Conservation (phyloP, 1,140 invertebrate genomes). For the Aradophagus sp. region DNA sequence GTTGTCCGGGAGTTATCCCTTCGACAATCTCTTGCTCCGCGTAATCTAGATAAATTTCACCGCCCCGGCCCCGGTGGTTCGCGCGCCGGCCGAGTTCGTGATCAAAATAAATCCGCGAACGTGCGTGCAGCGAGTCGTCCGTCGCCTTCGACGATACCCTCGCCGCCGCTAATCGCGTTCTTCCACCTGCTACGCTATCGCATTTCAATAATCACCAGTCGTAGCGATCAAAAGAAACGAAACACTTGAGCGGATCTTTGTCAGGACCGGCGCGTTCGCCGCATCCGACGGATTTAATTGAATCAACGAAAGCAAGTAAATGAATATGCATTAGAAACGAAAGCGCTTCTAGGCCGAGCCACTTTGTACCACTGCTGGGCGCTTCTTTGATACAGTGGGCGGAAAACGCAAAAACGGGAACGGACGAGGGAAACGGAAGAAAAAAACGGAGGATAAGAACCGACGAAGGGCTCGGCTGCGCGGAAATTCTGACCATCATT, state of each 20-base stretch:
- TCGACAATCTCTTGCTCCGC: conserved; percentile 49
- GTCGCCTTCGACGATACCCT: not conserved
- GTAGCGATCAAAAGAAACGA: conserved; percentile 46
- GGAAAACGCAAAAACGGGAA: conserved; percentile 20
- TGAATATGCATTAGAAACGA: conserved; percentile 58
- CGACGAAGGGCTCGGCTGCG: conserved; percentile 8
- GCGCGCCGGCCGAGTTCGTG: conserved; percentile 57
- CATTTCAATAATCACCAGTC: conserved; percentile 34
- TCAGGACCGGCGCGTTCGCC: conserved; percentile 27
- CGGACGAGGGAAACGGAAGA: not conserved
- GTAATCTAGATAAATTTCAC: conserved; percentile 46
- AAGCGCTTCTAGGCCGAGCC: conserved; percentile 34
- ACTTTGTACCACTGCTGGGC: conserved; percentile 32
- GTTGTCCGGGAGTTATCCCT: conserved; percentile 39
- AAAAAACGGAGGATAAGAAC: conserved; percentile 8
- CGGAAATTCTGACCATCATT: conserved; percentile 53
- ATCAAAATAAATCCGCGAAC: conserved; percentile 63
- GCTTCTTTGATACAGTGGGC: conserved; percentile 26
- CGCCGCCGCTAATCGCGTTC: not conserved
- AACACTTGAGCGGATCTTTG: conserved; percentile 30
- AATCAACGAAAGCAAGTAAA: conserved; percentile 55
- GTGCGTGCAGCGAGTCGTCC: conserved; percentile 24
- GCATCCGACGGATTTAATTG: conserved; percentile 46
- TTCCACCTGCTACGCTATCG: not conserved
- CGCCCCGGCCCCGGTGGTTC: conserved; percentile 49